Conservation (phyloP, 2,113 vertebrate species). For the Mugil cephalus region DNA sequence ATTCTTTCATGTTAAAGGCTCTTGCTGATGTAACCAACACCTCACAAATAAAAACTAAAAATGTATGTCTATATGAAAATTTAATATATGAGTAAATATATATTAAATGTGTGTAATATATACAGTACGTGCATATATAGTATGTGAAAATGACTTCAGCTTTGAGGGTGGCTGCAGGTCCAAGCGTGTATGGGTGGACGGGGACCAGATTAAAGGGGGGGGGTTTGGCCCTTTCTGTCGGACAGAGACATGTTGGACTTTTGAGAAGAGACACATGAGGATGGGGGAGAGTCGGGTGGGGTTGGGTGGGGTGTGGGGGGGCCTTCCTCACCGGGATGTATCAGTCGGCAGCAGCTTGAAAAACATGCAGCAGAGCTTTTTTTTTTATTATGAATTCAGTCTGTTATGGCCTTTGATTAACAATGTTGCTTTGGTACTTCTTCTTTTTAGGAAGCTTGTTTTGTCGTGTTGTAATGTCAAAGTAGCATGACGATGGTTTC, state of each 20-base stretch:
- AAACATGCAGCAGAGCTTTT: constrained; percentile 57
- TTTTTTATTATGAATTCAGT: constrained; percentile 42
- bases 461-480: constrained; percentile 57
- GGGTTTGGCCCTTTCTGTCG: constrained; percentile 16
- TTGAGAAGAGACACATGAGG: neutral
- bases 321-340: constrained; percentile 30
- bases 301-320: no score
- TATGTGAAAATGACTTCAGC: constrained; percentile 68
- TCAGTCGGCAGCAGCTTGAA: constrained; percentile 43
- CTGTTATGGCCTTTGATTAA: constrained; percentile 69
- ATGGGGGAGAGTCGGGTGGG: constrained; percentile 35
- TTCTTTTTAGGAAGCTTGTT: constrained; percentile 37
- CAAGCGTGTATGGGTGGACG: constrained; percentile 34
- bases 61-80: constrained; percentile 82
- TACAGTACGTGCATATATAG: constrained; percentile 77
- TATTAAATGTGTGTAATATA: constrained; percentile 86
- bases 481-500: constrained; percentile 72
- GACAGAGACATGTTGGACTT: constrained; percentile 7
- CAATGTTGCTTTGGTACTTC: constrained; percentile 75
- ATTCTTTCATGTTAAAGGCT: constrained; percentile 65
- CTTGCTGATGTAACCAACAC: constrained; percentile 77
- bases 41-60: constrained; percentile 76
- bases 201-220: constrained; percentile 36
- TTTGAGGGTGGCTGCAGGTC: constrained; percentile 65
- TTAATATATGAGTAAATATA: constrained; percentile 86